Base-by-base conservation (phyloP, 1,140 invertebrate genomes). In the Lordiphosa mommai region DNA sequence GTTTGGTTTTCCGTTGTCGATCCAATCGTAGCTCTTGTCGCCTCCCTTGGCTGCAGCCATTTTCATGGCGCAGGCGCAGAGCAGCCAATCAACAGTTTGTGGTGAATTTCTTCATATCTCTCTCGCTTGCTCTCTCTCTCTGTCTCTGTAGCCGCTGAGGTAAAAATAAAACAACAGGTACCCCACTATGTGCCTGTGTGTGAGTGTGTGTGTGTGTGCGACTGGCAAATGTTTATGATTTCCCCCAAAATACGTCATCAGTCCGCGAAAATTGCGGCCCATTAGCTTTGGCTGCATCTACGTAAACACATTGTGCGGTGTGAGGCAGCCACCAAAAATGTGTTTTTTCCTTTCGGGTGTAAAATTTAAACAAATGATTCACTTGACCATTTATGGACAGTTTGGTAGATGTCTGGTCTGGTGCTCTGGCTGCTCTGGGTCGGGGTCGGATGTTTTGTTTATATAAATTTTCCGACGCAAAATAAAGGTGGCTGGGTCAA, bases 61-160 rank as follows among this genome's bases (percentile, higher is more conserved):
- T 88, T 88, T 88, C 86, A 65, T 66, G 74, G 87, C 87, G 87
- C 87, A 88, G 56, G 87, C 87, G 87, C 87, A 88, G 58, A 68
- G 57, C 69, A 79, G 58, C 87, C 87, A 88, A 88, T 88, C 87
- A 88, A 86, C 87, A 86, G 84, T 86, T 88, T 87, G 55, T 66
- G 66, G 68, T 72, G 60, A 56, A 32, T 58, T 50, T 56, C 9
- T 34, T 8, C 9, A 14, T 46, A 40, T 65, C 56, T 72, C 65
- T 48, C 33, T 40, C 37, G 10, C 37, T 36, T 38, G 43, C 61
- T 46, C 44, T 52, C 33, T 56, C 36, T 7, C 20, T 32, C 17
- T 33, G 64, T 46, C 51, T 52, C 30, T 58, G 17, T 23, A 23
- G 20, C 6, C 20, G 20, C 38, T 38, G 68, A 72, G 68, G 67